Percentiles rank a stretch among this genome's conserved stretches.
phyloP scores from a whole-genome alignment of 2,113 vertebrate species.

The Sylvilagus bachmani region DNA sequence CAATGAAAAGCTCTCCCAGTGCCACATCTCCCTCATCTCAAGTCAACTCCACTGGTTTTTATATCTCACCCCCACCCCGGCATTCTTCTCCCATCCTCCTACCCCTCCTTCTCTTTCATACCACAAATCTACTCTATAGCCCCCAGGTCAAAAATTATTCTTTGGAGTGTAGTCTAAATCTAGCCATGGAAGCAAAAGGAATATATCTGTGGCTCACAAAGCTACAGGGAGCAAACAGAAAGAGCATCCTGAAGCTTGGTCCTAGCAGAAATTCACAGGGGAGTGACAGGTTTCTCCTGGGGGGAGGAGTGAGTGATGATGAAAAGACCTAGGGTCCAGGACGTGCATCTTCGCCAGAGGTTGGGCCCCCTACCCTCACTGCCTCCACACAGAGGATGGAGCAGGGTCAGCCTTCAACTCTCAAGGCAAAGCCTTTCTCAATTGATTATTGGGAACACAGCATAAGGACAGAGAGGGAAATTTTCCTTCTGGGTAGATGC shows the following conservation, averaged over 20 bases:
- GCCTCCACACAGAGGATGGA: not conserved
- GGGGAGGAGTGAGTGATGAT: not conserved
- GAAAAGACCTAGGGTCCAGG: not conserved
- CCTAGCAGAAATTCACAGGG: not conserved
- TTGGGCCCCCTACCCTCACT: not conserved
- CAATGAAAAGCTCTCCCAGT: conserved; percentile 37
- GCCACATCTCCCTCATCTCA: conserved; percentile 31
- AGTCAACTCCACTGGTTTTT: not conserved
- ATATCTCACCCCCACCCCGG: not conserved
- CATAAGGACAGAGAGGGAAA: not conserved
- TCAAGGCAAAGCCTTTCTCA: conserved; percentile 25
- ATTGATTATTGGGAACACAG: not conserved
- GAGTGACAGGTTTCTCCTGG: not conserved
- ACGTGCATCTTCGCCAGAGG: not conserved
- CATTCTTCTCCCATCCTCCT: not conserved
- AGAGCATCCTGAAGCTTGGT: not conserved
- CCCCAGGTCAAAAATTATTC: conserved; percentile 33
- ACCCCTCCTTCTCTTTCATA: not conserved
- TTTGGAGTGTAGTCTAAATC: not conserved
- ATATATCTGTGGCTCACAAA: not conserved
- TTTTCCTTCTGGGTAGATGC: not conserved
- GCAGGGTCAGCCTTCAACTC: not conserved
- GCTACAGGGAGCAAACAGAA: not conserved
- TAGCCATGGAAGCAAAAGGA: not conserved
- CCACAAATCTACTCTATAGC: not conserved